These are phyloP conservation scores for Vireo griseus DNA, from an alignment of 2,797 vertebrate species.

Conservation along the genomic window DNA sequence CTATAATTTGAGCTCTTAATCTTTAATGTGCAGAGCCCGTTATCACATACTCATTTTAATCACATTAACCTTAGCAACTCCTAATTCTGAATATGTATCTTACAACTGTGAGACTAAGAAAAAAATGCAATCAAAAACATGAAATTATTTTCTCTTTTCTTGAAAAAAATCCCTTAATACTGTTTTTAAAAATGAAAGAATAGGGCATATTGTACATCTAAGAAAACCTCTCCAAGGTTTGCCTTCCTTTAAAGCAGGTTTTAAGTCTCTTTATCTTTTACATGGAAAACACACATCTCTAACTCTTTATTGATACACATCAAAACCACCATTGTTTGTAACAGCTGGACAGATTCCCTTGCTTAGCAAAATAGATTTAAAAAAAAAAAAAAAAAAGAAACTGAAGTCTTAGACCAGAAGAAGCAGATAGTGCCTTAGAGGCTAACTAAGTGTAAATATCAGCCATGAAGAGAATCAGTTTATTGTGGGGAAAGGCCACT, in stretches of 20 bases:
- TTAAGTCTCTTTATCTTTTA: slow-evolving; percentile 16
- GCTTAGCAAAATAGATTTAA: neutral
- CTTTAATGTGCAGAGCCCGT: slow-evolving; percentile 13
- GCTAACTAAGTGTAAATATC: slow-evolving; percentile 12
- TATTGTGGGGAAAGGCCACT: neutral
- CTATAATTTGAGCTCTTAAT: slow-evolving; percentile 53
- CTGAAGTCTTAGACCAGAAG: neutral
- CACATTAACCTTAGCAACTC: slow-evolving; percentile 40
- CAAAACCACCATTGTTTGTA: neutral
- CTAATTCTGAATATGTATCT: slow-evolving; percentile 35
- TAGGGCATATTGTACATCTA: neutral
- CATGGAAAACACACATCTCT: neutral
- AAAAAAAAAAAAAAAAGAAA: neutral
- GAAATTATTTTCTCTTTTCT: slow-evolving; percentile 16
- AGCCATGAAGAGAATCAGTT: neutral
- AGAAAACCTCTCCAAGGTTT: slow-evolving; percentile 35
- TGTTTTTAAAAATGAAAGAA: slow-evolving; percentile 28
- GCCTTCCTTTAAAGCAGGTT: neutral
- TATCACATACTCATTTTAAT: slow-evolving; percentile 53
- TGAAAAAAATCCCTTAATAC: slow-evolving; percentile 7
- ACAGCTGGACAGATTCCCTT: slow-evolving; percentile 23
- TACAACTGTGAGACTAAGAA: neutral
- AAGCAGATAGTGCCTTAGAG: neutral
- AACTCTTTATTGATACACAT: slow-evolving; percentile 6
- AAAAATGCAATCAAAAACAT: neutral